Percentiles rank a stretch among this genome's conserved stretches.
Evolutionary conservation across 2,797 vertebrate species (phyloP).

Genomic region (Borostomias antarcticus): DNA sequence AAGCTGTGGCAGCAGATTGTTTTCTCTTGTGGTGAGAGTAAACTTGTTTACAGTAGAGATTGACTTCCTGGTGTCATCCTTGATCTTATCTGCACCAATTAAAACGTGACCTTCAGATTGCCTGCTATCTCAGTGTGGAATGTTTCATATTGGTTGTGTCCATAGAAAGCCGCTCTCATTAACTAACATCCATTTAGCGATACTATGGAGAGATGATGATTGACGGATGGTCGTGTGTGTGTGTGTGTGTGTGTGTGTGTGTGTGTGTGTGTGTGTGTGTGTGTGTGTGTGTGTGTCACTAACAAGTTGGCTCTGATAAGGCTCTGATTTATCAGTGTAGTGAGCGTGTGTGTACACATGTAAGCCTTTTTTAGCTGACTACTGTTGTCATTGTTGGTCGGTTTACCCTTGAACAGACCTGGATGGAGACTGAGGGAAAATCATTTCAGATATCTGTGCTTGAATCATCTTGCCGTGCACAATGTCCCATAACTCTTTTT

Average conservation of each 20-base stretch:
- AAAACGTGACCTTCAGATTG: slow-evolving; percentile 36
- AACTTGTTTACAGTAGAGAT: slow-evolving; percentile 62
- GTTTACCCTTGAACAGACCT: too few species aligned
- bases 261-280: neutral
- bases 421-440: too few species aligned
- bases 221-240: neutral
- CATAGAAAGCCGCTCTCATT: slow-evolving; percentile 4
- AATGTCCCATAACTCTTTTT: too few species aligned
- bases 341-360: too few species aligned
- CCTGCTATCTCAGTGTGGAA: slow-evolving; percentile 24
- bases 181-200: neutral
- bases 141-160: slow-evolving; percentile 14
- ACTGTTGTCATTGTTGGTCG: too few species aligned
- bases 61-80: slow-evolving; percentile 48
- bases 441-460: too few species aligned
- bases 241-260: neutral
- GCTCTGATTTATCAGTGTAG: too few species aligned
- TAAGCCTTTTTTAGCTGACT: too few species aligned
- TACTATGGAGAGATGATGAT: slow-evolving; percentile 4
- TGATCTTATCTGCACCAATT: slow-evolving; percentile 43
- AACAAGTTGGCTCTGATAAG: neutral
- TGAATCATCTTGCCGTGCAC: too few species aligned
- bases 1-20: slow-evolving; percentile 51
- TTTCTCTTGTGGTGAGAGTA: slow-evolving; percentile 53
- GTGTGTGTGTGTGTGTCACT: neutral